These are phyloP conservation scores for Tiliacea citrago DNA, from an alignment of 2,888 invertebrate species.

Conservation along the genomic window DNA sequence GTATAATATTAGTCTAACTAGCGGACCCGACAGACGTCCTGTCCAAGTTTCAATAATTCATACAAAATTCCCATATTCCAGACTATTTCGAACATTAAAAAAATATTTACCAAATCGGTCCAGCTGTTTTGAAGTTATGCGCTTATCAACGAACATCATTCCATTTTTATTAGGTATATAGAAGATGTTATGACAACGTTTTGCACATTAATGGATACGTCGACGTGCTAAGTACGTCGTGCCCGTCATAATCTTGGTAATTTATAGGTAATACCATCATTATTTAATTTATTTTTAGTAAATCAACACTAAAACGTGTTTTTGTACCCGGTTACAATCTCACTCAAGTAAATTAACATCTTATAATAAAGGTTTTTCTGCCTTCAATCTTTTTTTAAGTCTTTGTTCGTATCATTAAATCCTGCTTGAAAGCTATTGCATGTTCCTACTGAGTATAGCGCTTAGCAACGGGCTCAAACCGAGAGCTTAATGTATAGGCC, in stretches of 20 bases:
- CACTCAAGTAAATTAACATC: constrained; percentile 44
- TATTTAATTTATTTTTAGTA: not conserved
- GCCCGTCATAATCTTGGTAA: not conserved
- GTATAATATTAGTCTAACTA: not conserved
- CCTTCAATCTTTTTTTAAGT: constrained; percentile 61
- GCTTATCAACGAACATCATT: too few species aligned
- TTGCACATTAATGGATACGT: not conserved
- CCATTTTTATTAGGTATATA: too few species aligned
- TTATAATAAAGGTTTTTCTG: constrained; percentile 45
- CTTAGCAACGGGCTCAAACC: constrained; percentile 58
- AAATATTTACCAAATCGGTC: too few species aligned
- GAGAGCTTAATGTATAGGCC: constrained; percentile 53
- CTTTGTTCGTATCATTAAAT: constrained; percentile 65
- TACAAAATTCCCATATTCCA: too few species aligned
- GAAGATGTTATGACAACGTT: not conserved
- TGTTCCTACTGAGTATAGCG: constrained; percentile 64
- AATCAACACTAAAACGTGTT: constrained; percentile 5
- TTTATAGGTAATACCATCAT: not conserved
- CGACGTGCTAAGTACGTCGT: not conserved
- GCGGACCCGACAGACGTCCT: too few species aligned
- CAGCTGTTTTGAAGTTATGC: too few species aligned
- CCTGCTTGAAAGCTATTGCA: constrained; percentile 73
- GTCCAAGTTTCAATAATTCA: too few species aligned
- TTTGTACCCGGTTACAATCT: constrained; percentile 12
- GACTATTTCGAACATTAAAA: too few species aligned